Base-by-base conservation (phyloP, 2,888 invertebrate genomes). In the Ptychoptera albimana region DNA sequence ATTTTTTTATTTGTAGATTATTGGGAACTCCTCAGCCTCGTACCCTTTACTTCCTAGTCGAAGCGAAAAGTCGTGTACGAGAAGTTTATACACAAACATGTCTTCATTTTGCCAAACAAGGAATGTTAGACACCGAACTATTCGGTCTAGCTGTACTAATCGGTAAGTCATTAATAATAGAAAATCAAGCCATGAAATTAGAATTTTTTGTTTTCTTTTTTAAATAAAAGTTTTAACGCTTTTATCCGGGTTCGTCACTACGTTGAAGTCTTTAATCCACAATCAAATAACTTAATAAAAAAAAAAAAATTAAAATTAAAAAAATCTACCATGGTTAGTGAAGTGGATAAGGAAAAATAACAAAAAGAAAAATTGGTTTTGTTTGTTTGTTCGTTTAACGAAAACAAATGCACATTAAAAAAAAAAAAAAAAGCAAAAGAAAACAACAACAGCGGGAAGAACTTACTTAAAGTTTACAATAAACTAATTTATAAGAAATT, bases 81-180 rank as follows among this genome's bases (percentile, higher is more conserved):
- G 84, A 86, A 66, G 77, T 86, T 54, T 82, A 83, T 63, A 75
- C 79, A 57, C 82, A 84, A 68, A 80, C 83, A 73, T 82, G 82
- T 66, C 72, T 77, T 52, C 79, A 83, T 68, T 78, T 85, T 60
- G 76, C 77, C 60, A 75, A 81, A 59, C 77, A 81, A 69, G 82
- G 82, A 59, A 79, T 86, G 75, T 73, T 78, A 63, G 84, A 85
- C 65, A 79, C 80, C 61, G 82, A 85, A 61, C 76, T 85, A 53
- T 86, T 86, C 69, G 85, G 85, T 57, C 68, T 86, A 60, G 82
- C 85, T 56, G 75, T 81, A 57, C 73, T 79, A 60, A 78, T 79
- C 72, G 85, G 85, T 85, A 64, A 75, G 78, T 71, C 31, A 35
- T 9, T 15, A 37, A 36, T n/a, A 39, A 10, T 13, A 3, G 34